Evolutionary conservation across 2,888 invertebrate genomes (phyloP), one percentile per base, ranked within the genome.

Genomic region (Pyrrhia umbra): DNA sequence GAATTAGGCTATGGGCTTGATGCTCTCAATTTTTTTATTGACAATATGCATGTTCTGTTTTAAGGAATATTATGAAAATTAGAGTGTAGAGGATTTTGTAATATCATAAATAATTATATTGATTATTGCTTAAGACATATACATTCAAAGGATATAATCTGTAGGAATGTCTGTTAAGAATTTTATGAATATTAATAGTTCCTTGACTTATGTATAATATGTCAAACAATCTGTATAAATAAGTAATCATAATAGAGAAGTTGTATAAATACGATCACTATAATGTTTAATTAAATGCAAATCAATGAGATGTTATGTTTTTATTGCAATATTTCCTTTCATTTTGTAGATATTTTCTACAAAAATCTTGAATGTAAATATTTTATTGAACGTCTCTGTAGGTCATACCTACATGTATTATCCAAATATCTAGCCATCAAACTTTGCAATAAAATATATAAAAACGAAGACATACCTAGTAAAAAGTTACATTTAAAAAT

Each of bases 111-210:
- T 55, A 55, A 43, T 45, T 30, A 49, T 23, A 30, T 30, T 46
- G 10, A 57, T 23, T 20, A n/a, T 61, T 74, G 50, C 60, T 42
- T 37, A 57, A 54, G 64, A 16, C 16, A 23, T 55, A 58, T 37
- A 64, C 18, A 21, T 46, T 39, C n/a, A 50, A 30, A 54, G 54
- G 23, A 57, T 60, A 30, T 39, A 57, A 49, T 72, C 34, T 56
- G 21, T 40, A 49, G 10, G 34, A 51, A 47, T 61, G 37, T 57
- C 50, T 67, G 49, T 34, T 47, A 55, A 62, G 46, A 59, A 45
- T 73, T 13, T 43, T 30, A 61, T 45, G 47, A 61, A 77, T 61
- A 73, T 55, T 52, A 51, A 73, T 67, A 51, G 50, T 67, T 58
- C 54, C 40, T 66, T 77, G 43, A 60, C 30, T 55, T 50, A 71